phyloP scores from a whole-genome alignment of 1,140 invertebrate species.

The Drosophila rufa region DNA sequence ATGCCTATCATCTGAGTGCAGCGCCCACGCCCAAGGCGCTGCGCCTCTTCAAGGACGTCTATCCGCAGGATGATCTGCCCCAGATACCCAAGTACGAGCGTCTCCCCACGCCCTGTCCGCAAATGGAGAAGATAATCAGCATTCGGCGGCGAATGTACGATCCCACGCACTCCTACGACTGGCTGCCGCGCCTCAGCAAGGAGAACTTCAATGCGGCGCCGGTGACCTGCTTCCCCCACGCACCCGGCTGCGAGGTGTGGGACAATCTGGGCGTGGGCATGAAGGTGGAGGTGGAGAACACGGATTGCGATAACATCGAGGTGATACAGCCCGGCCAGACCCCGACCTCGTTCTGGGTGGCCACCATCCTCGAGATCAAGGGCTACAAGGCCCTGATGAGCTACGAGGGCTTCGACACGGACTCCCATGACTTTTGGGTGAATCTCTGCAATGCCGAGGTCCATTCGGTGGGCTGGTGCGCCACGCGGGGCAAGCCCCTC shows the following conservation, averaged over 20 bases:
- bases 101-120: slow-evolving; percentile 73
- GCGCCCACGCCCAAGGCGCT: slow-evolving; percentile 69
- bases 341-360: slow-evolving; percentile 97
- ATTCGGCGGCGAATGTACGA: slow-evolving; percentile 86
- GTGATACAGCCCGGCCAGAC: slow-evolving; percentile 88
- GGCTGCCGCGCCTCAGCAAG: slow-evolving; percentile 91
- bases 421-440: slow-evolving; percentile 97
- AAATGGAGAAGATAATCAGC: slow-evolving; percentile 86
- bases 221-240: slow-evolving; percentile 96
- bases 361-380: slow-evolving; percentile 95
- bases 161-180: slow-evolving; percentile 91
- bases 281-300: slow-evolving; percentile 98
- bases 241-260: slow-evolving; percentile 96
- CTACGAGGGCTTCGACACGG: slow-evolving; percentile 96
- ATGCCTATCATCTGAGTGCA: slow-evolving; percentile 42
- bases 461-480: slow-evolving; percentile 98
- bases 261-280: slow-evolving; percentile 96
- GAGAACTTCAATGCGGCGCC: slow-evolving; percentile 93
- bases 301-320: slow-evolving; percentile 91
- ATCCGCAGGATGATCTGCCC: slow-evolving; percentile 86
- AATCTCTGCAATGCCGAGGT: slow-evolving; percentile 96
- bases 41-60: slow-evolving; percentile 81
- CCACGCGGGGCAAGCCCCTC: slow-evolving; percentile 96
- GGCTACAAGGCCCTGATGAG: slow-evolving; percentile 96
- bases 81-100: slow-evolving; percentile 85